These are phyloP conservation scores for Xiphias gladius DNA, from an alignment of 2,113 vertebrate genomes.

Conservation along the genomic window DNA sequence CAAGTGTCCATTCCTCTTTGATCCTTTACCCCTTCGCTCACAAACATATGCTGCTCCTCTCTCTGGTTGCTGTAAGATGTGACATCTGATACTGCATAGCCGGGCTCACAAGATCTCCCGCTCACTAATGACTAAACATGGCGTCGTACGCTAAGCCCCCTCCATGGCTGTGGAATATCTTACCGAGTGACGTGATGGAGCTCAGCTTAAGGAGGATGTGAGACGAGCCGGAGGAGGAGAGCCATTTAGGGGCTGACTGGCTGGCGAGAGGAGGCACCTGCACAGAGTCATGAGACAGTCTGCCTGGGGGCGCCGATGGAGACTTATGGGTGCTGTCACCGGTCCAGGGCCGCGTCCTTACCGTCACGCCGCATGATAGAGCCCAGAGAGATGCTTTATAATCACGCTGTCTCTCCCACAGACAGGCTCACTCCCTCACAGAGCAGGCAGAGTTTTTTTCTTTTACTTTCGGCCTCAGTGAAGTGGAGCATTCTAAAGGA, in stretches of 20 bases:
- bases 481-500: background rate
- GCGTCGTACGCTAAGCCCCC: constrained; percentile 68
- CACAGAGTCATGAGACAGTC: constrained; percentile 77
- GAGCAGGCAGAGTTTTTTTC: constrained; percentile 1
- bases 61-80: constrained; percentile 64
- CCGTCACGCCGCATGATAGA: constrained; percentile 71
- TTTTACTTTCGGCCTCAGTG: background rate
- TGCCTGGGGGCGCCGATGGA: constrained; percentile 59
- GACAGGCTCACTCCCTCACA: constrained; percentile 36
- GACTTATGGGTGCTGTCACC: constrained; percentile 84
- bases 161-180: constrained; percentile 67
- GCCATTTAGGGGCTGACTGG: constrained; percentile 55
- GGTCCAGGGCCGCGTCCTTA: constrained; percentile 69
- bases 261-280: constrained; percentile 79
- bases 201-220: constrained; percentile 62
- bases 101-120: constrained; percentile 53
- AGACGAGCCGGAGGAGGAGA: constrained; percentile 51
- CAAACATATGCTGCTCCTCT: constrained; percentile 39
- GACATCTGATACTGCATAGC: constrained; percentile 62
- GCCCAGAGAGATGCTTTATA: constrained; percentile 75
- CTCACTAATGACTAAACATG: constrained; percentile 71
- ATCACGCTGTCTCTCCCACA: constrained; percentile 55
- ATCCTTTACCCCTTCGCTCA: constrained; percentile 23
- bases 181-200: constrained; percentile 72
- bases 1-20: constrained; percentile 41